These are phyloP conservation scores for Sphaeramia orbicularis DNA, from an alignment of 2,797 vertebrate genomes.

Conservation along the genomic window DNA sequence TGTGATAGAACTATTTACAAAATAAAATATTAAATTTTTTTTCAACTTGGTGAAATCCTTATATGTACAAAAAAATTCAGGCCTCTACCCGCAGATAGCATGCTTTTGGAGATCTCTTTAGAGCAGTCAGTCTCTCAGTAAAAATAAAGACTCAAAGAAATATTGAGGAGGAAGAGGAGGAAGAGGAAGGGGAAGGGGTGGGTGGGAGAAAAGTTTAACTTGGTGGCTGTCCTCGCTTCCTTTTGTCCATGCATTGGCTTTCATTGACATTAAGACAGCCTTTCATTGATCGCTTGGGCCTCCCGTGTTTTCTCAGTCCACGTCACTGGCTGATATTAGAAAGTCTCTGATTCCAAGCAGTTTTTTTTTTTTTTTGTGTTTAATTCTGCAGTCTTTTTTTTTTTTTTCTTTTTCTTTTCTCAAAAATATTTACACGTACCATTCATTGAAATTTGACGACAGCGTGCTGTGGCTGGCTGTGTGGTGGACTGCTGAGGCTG, in stretches of 20 bases:
- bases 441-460: slow-evolving; percentile 97
- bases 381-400: slow-evolving; percentile 89
- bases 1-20: slow-evolving; percentile 98
- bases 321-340: slow-evolving; percentile 85
- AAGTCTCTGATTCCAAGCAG: slow-evolving; percentile 88
- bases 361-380: slow-evolving; percentile 80
- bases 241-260: slow-evolving; percentile 87
- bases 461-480: slow-evolving; percentile 90
- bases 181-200: slow-evolving; percentile 9
- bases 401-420: slow-evolving; percentile 73
- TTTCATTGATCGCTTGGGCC: slow-evolving; percentile 74
- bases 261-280: slow-evolving; percentile 81
- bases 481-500: slow-evolving; percentile 96
- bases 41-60: slow-evolving; percentile 92
- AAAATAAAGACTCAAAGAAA: slow-evolving; percentile 80
- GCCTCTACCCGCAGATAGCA: slow-evolving; percentile 89
- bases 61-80: slow-evolving; percentile 94
- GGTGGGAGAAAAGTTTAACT: slow-evolving; percentile 66
- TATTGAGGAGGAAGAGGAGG: slow-evolving; percentile 42
- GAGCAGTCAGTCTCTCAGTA: slow-evolving; percentile 86
- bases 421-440: slow-evolving; percentile 97
- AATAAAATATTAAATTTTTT: slow-evolving; percentile 97
- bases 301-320: slow-evolving; percentile 86
- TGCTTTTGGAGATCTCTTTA: slow-evolving; percentile 86
- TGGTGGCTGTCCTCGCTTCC: slow-evolving; percentile 86